phyloP scores from a whole-genome alignment of 2,113 vertebrate genomes.

The Eublepharis macularius region DNA sequence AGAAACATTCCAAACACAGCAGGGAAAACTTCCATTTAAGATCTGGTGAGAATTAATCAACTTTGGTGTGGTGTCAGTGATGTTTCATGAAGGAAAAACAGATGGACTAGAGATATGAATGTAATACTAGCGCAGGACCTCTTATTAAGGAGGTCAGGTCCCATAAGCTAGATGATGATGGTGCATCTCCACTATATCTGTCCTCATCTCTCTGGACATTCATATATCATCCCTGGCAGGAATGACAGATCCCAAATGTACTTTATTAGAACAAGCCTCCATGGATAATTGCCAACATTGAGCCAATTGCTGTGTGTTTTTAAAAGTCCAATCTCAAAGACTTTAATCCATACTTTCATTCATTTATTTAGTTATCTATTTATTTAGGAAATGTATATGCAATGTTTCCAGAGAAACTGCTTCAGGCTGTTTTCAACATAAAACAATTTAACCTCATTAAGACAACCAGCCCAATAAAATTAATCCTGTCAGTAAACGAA shows the following conservation, averaged over 20 bases:
- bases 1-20: background rate
- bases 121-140: background rate
- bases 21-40: background rate
- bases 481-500: no score
- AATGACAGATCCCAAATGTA: conserved; percentile 14
- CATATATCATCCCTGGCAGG: conserved; percentile 3
- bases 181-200: background rate
- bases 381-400: no score
- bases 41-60: background rate
- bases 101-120: background rate
- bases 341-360: background rate
- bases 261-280: background rate
- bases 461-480: no score
- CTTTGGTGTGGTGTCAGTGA: background rate
- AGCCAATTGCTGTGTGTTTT: background rate
- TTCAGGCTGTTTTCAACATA: no score
- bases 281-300: background rate
- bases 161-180: background rate
- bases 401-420: no score
- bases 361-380: no score
- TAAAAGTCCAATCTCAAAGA: background rate
- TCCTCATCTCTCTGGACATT: background rate
- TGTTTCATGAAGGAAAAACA: conserved; percentile 2
- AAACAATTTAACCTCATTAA: no score
- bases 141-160: background rate